Evolutionary conservation across 1,140 invertebrate species (phyloP), one percentile per base, ranked within the genome.

Genomic region (Bombus waltoni): DNA sequence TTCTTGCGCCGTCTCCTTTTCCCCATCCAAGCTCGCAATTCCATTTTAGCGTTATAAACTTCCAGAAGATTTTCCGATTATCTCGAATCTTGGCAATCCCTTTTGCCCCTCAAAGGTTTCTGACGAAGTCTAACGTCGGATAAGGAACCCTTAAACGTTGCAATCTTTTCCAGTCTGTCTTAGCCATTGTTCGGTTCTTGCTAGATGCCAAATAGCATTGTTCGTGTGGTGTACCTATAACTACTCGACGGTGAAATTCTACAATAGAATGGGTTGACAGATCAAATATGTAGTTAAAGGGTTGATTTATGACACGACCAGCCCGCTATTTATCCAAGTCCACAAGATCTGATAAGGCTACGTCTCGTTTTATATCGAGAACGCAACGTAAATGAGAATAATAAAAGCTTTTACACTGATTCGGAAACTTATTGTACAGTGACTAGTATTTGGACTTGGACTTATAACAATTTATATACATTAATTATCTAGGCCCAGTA

Each of bases 91-190:
- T n/a, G 74, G 15, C 73, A 71, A 81, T 38, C 75, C 77, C 70
- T 87, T 89, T 88, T 79, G 88, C 72, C 78, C 82, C 40, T 66
- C 42, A 68, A 88, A 88, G 87, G 83, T 86, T 89, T 79, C 71
- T n/a, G n/a, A 11, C 62, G 25, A 62, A 22, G 32, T 70, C 65
- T 76, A 35, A 6, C 65, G 62, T 40, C 28, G 72, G 75, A 74
- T 75, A 59, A 86, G 28, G 66, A 38, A 40, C 62, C 76, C 70
- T 79, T 78, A 79, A 86, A 81, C 77, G 40, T 85, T 88, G 86
- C 66, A 78, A 73, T 89, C 70, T 86, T 79, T 83, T 73, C n/a
- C 32, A n/a, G 62, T 47, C 28, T 35, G 59, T 40, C 59, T 71
- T 72, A 73, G 42, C 71, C 3, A 79, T 73, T 57, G 70, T 79